Percentiles rank a stretch among this genome's conserved stretches.
phyloP scores from a whole-genome alignment of 1,140 invertebrate species.

The Panagrolaimus sp. region DNA sequence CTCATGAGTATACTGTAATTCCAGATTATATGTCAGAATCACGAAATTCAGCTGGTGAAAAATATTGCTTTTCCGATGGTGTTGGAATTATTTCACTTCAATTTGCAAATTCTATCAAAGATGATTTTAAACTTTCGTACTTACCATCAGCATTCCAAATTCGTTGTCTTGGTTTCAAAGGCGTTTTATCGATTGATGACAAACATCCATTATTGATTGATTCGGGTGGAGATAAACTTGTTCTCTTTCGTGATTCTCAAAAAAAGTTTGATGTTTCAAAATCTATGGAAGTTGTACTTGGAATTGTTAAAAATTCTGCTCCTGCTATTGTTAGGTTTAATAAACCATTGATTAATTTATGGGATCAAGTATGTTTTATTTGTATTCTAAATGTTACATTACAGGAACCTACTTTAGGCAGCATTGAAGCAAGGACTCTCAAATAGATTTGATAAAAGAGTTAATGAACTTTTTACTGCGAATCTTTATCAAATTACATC shows the following conservation, averaged over 20 bases:
- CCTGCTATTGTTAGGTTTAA: not conserved
- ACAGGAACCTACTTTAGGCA: too few species aligned
- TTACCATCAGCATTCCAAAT: conserved; percentile 33
- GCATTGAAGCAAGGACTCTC: not conserved
- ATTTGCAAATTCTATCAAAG: not conserved
- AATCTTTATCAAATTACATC: not conserved
- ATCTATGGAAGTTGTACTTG: not conserved
- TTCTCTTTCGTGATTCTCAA: too few species aligned
- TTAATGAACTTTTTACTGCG: not conserved
- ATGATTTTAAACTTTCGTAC: conserved; percentile 18
- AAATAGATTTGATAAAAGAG: not conserved
- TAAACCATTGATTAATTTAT: not conserved
- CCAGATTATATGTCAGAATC: not conserved
- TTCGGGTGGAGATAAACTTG: too few species aligned
- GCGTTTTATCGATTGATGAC: not conserved
- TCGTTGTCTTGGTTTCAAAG: not conserved
- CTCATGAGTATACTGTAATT: not conserved
- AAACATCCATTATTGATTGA: conserved; percentile 1
- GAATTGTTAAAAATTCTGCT: not conserved
- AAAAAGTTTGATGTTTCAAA: too few species aligned
- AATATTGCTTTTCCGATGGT: not conserved
- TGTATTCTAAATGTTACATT: too few species aligned
- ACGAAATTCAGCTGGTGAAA: not conserved
- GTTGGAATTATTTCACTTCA: not conserved
- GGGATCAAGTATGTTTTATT: not conserved